These are phyloP conservation scores for Drosophila antonietae DNA, from an alignment of 2,888 invertebrate species.

Conservation along the genomic window DNA sequence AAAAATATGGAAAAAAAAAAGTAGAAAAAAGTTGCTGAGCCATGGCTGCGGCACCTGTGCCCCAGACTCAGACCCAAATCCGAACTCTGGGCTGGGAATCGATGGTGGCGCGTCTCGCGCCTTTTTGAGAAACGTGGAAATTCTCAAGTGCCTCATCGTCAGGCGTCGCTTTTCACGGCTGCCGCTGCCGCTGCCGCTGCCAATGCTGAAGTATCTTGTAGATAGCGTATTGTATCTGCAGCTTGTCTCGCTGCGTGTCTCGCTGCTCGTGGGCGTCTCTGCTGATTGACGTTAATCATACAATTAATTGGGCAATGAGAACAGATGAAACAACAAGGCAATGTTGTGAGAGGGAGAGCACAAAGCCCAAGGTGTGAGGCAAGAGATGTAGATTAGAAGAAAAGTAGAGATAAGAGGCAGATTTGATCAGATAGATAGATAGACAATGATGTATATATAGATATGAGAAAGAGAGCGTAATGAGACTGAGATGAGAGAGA, in stretches of 20 bases:
- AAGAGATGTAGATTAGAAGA: neutral
- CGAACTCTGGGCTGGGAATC: slow-evolving; percentile 7
- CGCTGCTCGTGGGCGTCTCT: slow-evolving; percentile 10
- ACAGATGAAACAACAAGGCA: slow-evolving; percentile 12
- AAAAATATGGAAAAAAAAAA: slow-evolving; percentile 4
- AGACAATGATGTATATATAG: too few relatives aligned
- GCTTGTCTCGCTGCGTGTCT: slow-evolving; percentile 5
- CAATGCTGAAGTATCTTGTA: slow-evolving; percentile 25
- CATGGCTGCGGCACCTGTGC: slow-evolving; percentile 46
- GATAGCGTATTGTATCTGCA: slow-evolving; percentile 6
- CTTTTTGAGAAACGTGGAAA: slow-evolving; percentile 35
- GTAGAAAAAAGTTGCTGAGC: slow-evolving; percentile 65
- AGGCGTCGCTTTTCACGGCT: slow-evolving; percentile 44
- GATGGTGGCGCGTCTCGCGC: slow-evolving; percentile 11
- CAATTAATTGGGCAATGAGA: slow-evolving; percentile 66
- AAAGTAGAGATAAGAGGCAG: neutral
- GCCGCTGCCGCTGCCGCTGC: slow-evolving; percentile 5
- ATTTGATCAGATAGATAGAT: neutral
- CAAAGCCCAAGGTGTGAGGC: neutral
- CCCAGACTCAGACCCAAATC: neutral
- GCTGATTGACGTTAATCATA: slow-evolving; percentile 74
- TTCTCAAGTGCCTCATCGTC: slow-evolving; percentile 60
- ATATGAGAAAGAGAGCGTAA: neutral
- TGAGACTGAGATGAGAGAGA: too few relatives aligned
- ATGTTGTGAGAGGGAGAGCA: neutral